Conservation (phyloP, 2,113 vertebrate genomes). For the Hystrix cristata region DNA sequence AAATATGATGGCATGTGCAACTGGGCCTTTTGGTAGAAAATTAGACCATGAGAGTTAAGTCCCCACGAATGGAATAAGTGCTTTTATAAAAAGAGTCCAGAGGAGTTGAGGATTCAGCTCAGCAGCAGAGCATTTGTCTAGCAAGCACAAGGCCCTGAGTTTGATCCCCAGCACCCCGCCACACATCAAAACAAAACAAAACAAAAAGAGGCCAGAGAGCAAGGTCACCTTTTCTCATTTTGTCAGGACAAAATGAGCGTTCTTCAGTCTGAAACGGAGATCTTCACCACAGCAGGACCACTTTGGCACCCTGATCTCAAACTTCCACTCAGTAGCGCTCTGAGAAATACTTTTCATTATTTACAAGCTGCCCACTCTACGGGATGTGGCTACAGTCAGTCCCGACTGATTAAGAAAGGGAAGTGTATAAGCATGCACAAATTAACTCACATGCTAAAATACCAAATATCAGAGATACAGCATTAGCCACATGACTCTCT, state of each 20-base stretch:
- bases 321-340: too few relatives aligned
- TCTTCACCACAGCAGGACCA: fast-evolving
- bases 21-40: neutral
- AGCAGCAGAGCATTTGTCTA: too few relatives aligned
- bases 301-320: neutral
- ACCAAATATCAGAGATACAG: neutral
- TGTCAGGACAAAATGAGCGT: fast-evolving
- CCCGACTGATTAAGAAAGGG: neutral
- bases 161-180: too few relatives aligned
- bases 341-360: neutral
- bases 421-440: neutral
- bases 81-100: neutral
- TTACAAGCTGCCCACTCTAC: too few relatives aligned
- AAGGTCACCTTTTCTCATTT: too few relatives aligned
- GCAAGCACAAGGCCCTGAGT: too few relatives aligned
- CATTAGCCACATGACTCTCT: neutral
- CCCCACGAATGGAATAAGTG: neutral
- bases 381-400: neutral
- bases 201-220: neutral
- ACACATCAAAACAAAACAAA: too few relatives aligned
- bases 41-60: fast-evolving
- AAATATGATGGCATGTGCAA: fast-evolving
- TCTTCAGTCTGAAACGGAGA: neutral
- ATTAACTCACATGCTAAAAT: neutral
- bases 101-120: too few relatives aligned